Conservation (phyloP, 2,113 vertebrate species). For the Malurus elegans region DNA sequence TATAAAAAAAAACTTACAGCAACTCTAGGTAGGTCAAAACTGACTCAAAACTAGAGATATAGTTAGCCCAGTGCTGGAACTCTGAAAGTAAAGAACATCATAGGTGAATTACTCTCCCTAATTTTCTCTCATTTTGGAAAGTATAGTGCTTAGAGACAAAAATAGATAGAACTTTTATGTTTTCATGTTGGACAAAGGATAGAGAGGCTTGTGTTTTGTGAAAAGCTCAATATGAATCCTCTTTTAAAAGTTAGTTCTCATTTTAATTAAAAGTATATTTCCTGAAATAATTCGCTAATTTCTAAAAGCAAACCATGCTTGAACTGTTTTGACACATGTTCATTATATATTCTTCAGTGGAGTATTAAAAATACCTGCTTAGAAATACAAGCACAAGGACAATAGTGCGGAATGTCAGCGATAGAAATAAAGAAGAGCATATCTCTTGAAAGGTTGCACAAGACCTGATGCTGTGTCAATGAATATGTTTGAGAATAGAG, state of each 20-base stretch:
- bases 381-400: neutral
- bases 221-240: neutral
- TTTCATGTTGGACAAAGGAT: neutral
- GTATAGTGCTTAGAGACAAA: neutral
- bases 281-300: neutral
- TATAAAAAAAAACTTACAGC: neutral
- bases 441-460: neutral
- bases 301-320: neutral
- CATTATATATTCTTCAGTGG: neutral
- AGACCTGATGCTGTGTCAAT: neutral
- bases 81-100: neutral
- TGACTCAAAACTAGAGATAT: neutral
- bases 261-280: neutral
- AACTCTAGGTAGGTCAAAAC: neutral
- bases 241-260: neutral
- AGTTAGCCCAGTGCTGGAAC: neutral
- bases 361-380: neutral
- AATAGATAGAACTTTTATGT: neutral
- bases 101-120: neutral
- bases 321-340: neutral
- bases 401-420: neutral
- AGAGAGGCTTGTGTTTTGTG: neutral
- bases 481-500: neutral
- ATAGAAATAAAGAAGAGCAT: neutral
- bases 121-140: neutral